These are phyloP conservation scores for Ictalurus punctatus DNA, from an alignment of 2,113 vertebrate genomes.

Conservation along the genomic window DNA sequence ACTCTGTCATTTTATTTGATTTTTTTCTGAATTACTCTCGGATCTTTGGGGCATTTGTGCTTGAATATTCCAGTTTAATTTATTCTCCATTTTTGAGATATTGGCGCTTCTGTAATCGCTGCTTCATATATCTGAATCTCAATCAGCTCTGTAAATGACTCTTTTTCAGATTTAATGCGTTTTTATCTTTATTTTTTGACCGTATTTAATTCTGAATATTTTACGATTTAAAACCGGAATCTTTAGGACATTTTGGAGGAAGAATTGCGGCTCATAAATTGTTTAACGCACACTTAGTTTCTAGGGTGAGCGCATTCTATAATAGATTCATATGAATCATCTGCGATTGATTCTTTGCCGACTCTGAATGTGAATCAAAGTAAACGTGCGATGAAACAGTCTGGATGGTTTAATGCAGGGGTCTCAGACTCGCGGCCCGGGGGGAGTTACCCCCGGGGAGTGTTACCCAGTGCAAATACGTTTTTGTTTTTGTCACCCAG, in stretches of 20 bases:
- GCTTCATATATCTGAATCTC: neutral
- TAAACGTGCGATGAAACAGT: neutral
- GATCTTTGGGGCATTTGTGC: neutral
- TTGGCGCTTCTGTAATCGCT: neutral
- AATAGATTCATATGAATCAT: neutral
- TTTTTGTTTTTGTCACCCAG: no score
- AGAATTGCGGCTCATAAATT: neutral
- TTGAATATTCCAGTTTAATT: neutral
- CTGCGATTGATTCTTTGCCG: neutral
- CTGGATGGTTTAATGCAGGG: no score
- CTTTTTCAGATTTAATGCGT: neutral
- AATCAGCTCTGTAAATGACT: neutral
- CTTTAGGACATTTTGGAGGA: neutral
- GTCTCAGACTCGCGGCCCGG: no score
- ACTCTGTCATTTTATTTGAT: no score
- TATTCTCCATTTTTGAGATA: neutral
- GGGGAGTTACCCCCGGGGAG: no score
- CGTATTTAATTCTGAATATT: neutral
- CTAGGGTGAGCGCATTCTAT: no score
- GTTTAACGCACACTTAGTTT: neutral
- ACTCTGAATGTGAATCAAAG: neutral
- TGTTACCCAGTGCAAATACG: no score
- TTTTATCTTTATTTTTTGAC: neutral
- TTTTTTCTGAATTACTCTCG: neutral
- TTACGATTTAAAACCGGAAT: neutral